Evolutionary conservation across 1,140 invertebrate species (phyloP), one percentile per base, ranked within the genome.

Genomic region (Mylabris phalerata): DNA sequence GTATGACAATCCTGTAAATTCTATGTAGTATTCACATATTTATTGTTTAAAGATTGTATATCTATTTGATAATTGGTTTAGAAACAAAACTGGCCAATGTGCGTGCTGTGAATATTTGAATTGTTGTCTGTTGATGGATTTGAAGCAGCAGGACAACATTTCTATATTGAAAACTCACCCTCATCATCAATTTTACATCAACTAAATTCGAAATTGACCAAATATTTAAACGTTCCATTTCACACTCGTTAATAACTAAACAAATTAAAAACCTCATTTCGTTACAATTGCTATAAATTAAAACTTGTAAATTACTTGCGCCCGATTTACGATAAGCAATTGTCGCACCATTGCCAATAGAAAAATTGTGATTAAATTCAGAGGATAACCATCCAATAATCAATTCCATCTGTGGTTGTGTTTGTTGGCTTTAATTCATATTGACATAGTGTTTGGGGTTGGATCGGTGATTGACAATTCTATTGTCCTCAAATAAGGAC

Each of bases 331-430:
- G 58, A 62, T 61, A 39, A 51, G 63, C 54, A 65, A 65, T 64
- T 64, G 63, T 62, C 57, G 55, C 50, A 32, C 7, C 32, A 32
- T 32, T 32, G 4, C 32, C 32, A 32, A 4, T 61, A 19, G 51
- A 55, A 66, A 66, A 66, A 66, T 63, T 60, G 61, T 63, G 64
- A 66, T 66, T 66, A 66, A 66, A 66, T 56, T 59, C 59, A 63
- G 51, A 63, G 32, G 32, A 32, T 32, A 32, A 32, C 32, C 32
- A 32, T 32, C 32, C 32, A 32, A 32, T 32, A 32, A 32, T 32
- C 32, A 32, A 32, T 32, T 61, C 57, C 60, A 57, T 62, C 60
- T 52, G 43, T 57, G 48, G 45, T 50, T 27, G 44, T 55, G 55
- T 57, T 60, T 50, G 55, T 59, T 58, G 51, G 55, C 41, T 59